Evolutionary conservation across 2,888 invertebrate species (phyloP).

Genomic region (Drosophila longiperda): DNA sequence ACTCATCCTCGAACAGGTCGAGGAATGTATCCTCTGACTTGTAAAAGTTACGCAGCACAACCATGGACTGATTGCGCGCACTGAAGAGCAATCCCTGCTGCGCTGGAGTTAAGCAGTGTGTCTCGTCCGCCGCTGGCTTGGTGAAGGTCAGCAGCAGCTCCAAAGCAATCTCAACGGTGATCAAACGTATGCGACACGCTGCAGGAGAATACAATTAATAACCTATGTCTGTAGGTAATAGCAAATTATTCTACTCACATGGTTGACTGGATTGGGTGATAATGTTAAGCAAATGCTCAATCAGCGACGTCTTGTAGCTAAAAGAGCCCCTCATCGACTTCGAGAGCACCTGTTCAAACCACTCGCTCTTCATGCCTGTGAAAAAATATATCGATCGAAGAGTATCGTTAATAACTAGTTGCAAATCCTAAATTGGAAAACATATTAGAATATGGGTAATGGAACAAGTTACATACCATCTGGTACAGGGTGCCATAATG

Average conservation of each 20-base stretch:
- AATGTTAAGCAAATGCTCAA: slow-evolving; percentile 93
- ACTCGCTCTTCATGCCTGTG: slow-evolving; percentile 92
- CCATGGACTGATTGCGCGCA: slow-evolving; percentile 92
- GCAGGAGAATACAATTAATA: slow-evolving; percentile 16
- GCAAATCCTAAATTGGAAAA: not conserved
- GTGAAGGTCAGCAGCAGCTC: slow-evolving; percentile 91
- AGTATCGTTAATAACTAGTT: slow-evolving; percentile 59
- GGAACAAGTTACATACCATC: slow-evolving; percentile 79
- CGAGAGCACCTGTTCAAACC: slow-evolving; percentile 91
- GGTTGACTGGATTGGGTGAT: slow-evolving; percentile 94
- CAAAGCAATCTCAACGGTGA: slow-evolving; percentile 95
- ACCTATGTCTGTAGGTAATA: not conserved
- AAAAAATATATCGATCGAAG: not conserved
- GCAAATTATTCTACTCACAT: slow-evolving; percentile 85
- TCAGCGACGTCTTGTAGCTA: slow-evolving; percentile 92
- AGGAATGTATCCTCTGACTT: slow-evolving; percentile 99
- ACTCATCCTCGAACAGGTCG: slow-evolving; percentile 99
- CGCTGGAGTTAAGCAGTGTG: slow-evolving; percentile 84
- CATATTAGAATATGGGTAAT: slow-evolving; percentile 49
- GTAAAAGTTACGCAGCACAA: slow-evolving; percentile 95
- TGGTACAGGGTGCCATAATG: slow-evolving; percentile 60
- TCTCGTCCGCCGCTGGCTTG: slow-evolving; percentile 76
- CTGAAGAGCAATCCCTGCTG: slow-evolving; percentile 88
- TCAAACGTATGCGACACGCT: slow-evolving; percentile 95
- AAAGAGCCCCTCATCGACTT: slow-evolving; percentile 86